phyloP scores from a whole-genome alignment of 2,888 invertebrate species.

The Drosophila infuscata region DNA sequence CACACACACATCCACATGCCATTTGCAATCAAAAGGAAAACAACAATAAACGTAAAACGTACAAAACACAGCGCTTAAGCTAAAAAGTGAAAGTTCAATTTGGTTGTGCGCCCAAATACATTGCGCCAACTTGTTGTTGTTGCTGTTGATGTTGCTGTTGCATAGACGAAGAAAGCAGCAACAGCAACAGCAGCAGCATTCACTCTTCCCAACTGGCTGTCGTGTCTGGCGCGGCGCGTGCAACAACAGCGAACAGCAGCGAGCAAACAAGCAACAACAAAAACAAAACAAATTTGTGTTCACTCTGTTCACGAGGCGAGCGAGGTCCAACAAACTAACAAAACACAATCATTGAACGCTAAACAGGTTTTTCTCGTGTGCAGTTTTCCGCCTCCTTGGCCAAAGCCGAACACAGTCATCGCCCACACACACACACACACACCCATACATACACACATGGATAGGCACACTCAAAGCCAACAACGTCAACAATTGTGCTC shows the following conservation, averaged over 20 bases:
- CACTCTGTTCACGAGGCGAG: conserved; percentile 29
- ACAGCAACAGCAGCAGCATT: conserved; percentile 47
- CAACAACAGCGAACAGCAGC: conserved; percentile 5
- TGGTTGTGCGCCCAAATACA: conserved; percentile 65
- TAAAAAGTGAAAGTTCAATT: conserved; percentile 81
- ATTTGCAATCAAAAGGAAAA: conserved; percentile 60
- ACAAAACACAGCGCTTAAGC: conserved; percentile 54
- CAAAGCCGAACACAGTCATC: conserved; percentile 56
- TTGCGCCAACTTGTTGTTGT: conserved; percentile 35
- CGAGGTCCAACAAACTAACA: conserved; percentile 51
- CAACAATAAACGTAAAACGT: conserved; percentile 49
- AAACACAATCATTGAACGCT: conserved; percentile 73
- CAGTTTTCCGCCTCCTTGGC: conserved; percentile 79
- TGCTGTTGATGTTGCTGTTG: conserved; percentile 38
- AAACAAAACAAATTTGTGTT: conserved; percentile 70
- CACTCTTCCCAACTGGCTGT: conserved; percentile 53
- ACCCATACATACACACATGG: neutral
- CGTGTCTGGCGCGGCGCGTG: conserved; percentile 39
- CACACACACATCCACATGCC: conserved; percentile 22
- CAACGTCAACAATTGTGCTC: conserved; percentile 47
- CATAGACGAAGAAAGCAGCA: conserved; percentile 60
- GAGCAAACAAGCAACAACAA: conserved; percentile 39
- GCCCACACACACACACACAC: conserved; percentile 44
- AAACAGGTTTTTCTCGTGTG: conserved; percentile 79
- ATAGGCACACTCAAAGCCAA: conserved; percentile 7